These are phyloP conservation scores for Syngnathoides biaculeatus DNA, from an alignment of 2,113 vertebrate species.

Conservation along the genomic window DNA sequence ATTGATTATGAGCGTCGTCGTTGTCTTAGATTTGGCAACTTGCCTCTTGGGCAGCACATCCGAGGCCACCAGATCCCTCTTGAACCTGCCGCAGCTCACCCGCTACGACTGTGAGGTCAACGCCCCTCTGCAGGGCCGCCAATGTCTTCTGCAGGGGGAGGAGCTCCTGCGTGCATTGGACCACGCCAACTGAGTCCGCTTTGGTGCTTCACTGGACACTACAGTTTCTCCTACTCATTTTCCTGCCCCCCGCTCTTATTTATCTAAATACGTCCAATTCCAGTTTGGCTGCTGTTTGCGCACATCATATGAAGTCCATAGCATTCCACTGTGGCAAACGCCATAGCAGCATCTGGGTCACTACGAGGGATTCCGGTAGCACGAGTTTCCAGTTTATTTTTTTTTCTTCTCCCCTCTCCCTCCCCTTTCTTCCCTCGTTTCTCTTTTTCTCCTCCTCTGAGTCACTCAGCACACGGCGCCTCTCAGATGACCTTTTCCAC, in stretches of 20 bases:
- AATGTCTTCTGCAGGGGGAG: slow-evolving; percentile 92
- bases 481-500: slow-evolving; percentile 51
- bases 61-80: slow-evolving; percentile 71
- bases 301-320: slow-evolving; percentile 61
- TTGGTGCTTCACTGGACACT: slow-evolving; percentile 81
- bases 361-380: slow-evolving; percentile 51
- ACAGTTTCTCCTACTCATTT: slow-evolving; percentile 78
- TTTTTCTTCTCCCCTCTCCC: no score
- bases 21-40: slow-evolving; percentile 83
- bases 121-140: slow-evolving; percentile 85
- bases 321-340: slow-evolving; percentile 65
- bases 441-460: slow-evolving; percentile 25
- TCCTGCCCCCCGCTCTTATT: slow-evolving; percentile 55
- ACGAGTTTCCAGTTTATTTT: slow-evolving; percentile 32
- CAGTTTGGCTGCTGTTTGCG: slow-evolving; percentile 61
- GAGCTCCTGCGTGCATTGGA: slow-evolving; percentile 91
- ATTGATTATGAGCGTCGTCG: not conserved
- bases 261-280: slow-evolving; percentile 54
- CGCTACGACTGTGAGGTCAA: slow-evolving; percentile 96
- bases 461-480: slow-evolving; percentile 59
- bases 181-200: slow-evolving; percentile 87
- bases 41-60: slow-evolving; percentile 86
- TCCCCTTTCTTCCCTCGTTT: no score
- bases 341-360: slow-evolving; percentile 52
- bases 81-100: slow-evolving; percentile 85